Conservation (phyloP, 2,797 vertebrate species). For the Gouania willdenowi region DNA sequence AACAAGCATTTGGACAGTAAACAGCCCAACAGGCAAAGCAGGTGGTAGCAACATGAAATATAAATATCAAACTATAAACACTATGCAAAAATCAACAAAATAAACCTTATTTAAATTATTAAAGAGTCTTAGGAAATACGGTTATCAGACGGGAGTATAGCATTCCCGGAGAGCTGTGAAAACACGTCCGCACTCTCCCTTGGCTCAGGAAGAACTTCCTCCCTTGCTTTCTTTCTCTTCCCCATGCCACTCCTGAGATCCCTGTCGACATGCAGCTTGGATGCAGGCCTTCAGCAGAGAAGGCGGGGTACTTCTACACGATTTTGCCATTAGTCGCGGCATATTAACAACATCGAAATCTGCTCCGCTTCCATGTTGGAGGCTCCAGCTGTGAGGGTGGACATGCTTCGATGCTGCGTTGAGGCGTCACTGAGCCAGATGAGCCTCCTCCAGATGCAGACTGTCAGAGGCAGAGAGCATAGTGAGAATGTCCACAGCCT, state of each 20-base stretch:
- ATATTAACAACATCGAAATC: conserved; percentile 33
- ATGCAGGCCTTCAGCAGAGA: conserved; percentile 78
- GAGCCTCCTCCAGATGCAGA: conserved; percentile 81
- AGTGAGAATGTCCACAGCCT: conserved; percentile 90
- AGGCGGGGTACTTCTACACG: conserved; percentile 82
- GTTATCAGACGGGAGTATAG: too few species aligned
- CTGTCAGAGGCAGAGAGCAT: conserved; percentile 90
- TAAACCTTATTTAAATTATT: too few species aligned
- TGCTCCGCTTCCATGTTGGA: conserved; percentile 40
- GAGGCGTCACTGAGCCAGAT: conserved; percentile 69
- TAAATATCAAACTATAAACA: too few species aligned
- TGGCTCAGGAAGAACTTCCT: too few species aligned
- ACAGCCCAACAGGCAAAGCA: too few species aligned
- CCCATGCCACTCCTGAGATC: conserved; percentile 41
- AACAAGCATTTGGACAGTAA: too few species aligned
- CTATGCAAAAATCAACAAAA: too few species aligned
- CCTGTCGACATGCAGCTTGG: conserved; percentile 29
- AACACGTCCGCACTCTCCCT: too few species aligned
- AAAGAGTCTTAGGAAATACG: too few species aligned
- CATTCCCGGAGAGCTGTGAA: too few species aligned
- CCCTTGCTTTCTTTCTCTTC: conserved; percentile 18
- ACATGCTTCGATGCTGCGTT: conserved; percentile 41
- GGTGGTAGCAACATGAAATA: too few species aligned
- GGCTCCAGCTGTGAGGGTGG: conserved; percentile 86
- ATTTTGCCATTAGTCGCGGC: conserved; percentile 61